These are phyloP conservation scores for Synanthedon formicaeformis DNA, from an alignment of 2,888 invertebrate species.

Conservation along the genomic window DNA sequence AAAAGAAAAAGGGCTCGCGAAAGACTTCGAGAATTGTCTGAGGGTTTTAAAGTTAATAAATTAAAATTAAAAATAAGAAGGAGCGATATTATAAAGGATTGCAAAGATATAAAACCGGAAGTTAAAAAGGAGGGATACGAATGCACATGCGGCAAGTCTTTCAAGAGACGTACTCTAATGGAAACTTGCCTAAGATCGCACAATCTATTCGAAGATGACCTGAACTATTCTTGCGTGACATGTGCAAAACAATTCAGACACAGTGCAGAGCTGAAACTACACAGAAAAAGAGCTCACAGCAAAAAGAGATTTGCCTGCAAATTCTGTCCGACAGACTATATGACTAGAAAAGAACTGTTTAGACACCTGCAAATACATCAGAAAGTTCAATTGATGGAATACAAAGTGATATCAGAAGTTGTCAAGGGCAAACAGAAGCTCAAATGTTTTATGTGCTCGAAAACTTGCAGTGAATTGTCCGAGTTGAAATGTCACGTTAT, in stretches of 20 bases:
- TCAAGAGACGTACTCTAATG: slow-evolving; percentile 45
- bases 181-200: slow-evolving; percentile 54
- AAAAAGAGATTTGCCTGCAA: slow-evolving; percentile 55
- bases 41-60: not conserved
- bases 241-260: slow-evolving; percentile 45
- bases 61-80: slow-evolving; percentile 4
- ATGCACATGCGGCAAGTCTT: slow-evolving; percentile 50
- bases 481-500: slow-evolving; percentile 53
- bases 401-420: slow-evolving; percentile 55
- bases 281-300: slow-evolving; percentile 41
- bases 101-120: slow-evolving; percentile 4
- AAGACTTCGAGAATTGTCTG: no score
- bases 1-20: not conserved
- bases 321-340: slow-evolving; percentile 61
- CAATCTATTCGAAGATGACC: slow-evolving; percentile 26
- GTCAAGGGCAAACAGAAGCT: slow-evolving; percentile 51
- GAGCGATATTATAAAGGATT: not conserved
- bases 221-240: slow-evolving; percentile 32
- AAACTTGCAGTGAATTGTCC: slow-evolving; percentile 38
- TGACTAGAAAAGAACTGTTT: slow-evolving; percentile 50
- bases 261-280: slow-evolving; percentile 39
- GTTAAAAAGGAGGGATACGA: slow-evolving; percentile 33
- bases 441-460: slow-evolving; percentile 51
- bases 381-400: slow-evolving; percentile 58
- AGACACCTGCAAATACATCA: slow-evolving; percentile 56